Base-by-base conservation (phyloP, 2,797 vertebrate species). In the Phataginus tetradactyla region DNA sequence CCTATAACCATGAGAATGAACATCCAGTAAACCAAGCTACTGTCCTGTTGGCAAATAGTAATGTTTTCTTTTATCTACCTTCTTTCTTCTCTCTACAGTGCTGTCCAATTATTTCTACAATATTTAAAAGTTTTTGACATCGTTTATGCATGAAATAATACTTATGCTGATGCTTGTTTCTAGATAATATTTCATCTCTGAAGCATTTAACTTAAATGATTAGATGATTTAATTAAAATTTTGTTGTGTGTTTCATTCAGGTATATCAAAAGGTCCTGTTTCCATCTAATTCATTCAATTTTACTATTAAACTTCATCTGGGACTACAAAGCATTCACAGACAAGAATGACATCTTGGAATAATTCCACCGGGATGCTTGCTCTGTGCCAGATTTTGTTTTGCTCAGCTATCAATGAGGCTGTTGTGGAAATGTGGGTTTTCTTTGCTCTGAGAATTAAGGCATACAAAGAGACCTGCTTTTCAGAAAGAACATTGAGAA, bases 381-480 rank as follows among this genome's bases (percentile, higher is more conserved):
- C 74, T 97, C 27, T 83, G 74, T 98, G 98, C 98, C 98, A 99
- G 98, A 98, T 98, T 98, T 98, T 98, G 98, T 98, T 98, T 98
- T 98, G 96, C 98, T 98, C 98, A 32, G 96, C 98, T 98, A 98
- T 99, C 98, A 99, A 99, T 99, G 98, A 98, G 98, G 96, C 98
- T 98, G 98, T 99, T 99, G 99, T 99, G 97, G 97, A 98, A 97
- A 98, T 98, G 98, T 98, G 98, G 98, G 98, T 98, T 98, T 98
- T 98, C 98, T 98, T 98, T 98, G 98, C 98, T 99, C 98, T 99
- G 98, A 99, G 98, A 99, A 99, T 98, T 98, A 98, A 97, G 98
- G 98, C 0, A 86, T 98, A 99, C 98, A 99, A 98, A 98, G 98
- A 98, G 98, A 98, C 98, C 97, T 98, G 98, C 98, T 99, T 98